These are phyloP conservation scores for Ditula angustiorana DNA, from an alignment of 2,888 invertebrate species.

Conservation along the genomic window DNA sequence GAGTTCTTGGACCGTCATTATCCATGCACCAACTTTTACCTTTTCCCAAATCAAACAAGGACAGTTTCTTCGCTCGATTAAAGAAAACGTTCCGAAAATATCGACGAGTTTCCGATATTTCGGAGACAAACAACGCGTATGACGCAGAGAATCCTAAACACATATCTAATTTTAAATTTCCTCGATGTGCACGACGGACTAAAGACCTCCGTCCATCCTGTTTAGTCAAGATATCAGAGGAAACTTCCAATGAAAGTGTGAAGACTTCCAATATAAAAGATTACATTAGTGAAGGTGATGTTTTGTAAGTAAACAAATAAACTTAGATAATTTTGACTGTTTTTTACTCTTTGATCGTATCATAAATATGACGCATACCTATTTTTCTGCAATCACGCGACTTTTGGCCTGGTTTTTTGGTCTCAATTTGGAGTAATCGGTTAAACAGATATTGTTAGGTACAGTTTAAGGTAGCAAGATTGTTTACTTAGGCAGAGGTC, in stretches of 20 bases:
- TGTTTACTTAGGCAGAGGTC: neutral
- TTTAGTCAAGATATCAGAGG: conserved; percentile 63
- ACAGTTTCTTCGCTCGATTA: conserved; percentile 61
- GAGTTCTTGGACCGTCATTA: conserved; percentile 50
- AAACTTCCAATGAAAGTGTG: conserved; percentile 52
- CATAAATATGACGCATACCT: conserved; percentile 1
- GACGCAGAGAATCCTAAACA: conserved; percentile 47
- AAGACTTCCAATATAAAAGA: conserved; percentile 42
- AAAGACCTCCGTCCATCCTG: conserved; percentile 51
- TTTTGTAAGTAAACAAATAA: conserved; percentile 42
- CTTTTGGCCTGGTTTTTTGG: neutral
- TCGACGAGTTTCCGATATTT: conserved; percentile 48
- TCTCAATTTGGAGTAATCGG: neutral
- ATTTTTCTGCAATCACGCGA: neutral
- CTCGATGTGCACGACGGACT: conserved; percentile 57
- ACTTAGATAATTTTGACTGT: conserved; percentile 13
- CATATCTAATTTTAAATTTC: conserved; percentile 70
- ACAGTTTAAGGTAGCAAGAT: neutral
- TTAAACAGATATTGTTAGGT: too few species aligned
- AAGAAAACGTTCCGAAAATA: conserved; percentile 62
- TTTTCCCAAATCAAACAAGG: conserved; percentile 67
- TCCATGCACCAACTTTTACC: conserved; percentile 75
- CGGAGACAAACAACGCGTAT: conserved; percentile 46
- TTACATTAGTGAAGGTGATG: conserved; percentile 43
- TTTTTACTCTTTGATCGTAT: conserved; percentile 3